Base-by-base conservation (phyloP, 2,888 invertebrate species). In the Brenthis hecate region DNA sequence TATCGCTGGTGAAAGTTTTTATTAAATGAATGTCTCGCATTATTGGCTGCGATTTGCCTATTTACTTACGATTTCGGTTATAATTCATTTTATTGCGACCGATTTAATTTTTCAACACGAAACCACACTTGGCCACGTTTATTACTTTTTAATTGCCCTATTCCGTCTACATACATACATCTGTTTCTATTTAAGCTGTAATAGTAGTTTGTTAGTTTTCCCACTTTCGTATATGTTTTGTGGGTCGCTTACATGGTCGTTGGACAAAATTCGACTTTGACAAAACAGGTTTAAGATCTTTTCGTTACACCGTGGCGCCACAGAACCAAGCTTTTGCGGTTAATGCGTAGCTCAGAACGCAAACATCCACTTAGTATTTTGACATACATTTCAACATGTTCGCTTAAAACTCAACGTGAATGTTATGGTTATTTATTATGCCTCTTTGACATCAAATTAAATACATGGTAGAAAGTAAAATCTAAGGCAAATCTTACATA, bases 291-390 rank as follows among this genome's bases (percentile, higher is more conserved):
- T 87, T 83, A 69, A 74, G 78, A 82, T 82, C 83, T 85, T 86
- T 85, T 85, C 80, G 82, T 81, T 77, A 65, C 65, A 73, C 19
- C 63, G 28, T 80, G 84, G 85, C 86, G 85, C 84, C 84, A 74
- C 83, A 84, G 75, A 76, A 76, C 78, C 81, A 77, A 78, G 80
- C 78, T 83, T 87, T 87, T 85, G 88, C 85, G 87, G 89, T 88
- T 88, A 85, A 87, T 83, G 85, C 84, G 86, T 84, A 85, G 79
- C 81, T 78, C 82, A 81, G 78, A 75, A 76, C 78, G 77, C 85
- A 83, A 83, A 84, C 81, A 81, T 75, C 75, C 82, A 80, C 85
- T 87, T 86, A 87, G 84, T 82, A 83, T 85, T 87, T 84, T 88
- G 91, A 87, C 90, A 91, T 78, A 91, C 88, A 86, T 90, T 81